Percentiles rank a stretch among this genome's conserved stretches.
Evolutionary conservation across 1,140 invertebrate species (phyloP).

Genomic region (Andrena cerasifolii): DNA sequence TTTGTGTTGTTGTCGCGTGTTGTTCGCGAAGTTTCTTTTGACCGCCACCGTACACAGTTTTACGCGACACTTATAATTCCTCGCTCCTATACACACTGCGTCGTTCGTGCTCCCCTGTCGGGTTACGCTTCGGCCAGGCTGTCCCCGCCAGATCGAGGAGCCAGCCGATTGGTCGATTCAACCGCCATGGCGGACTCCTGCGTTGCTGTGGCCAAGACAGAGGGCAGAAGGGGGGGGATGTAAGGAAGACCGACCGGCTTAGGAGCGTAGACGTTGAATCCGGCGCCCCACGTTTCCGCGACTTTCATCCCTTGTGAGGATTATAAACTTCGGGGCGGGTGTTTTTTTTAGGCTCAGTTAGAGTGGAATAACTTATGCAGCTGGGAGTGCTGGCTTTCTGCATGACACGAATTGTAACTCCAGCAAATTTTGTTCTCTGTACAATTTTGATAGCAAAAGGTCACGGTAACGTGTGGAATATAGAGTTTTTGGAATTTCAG

Average conservation of each 20-base stretch:
- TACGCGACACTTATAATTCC: neutral
- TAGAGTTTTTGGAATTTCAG: no score
- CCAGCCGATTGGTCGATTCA: slow-evolving; percentile 51
- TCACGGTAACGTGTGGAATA: no score
- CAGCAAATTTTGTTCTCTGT: no score
- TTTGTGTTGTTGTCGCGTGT: neutral
- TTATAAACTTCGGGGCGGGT: no score
- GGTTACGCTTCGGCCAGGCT: slow-evolving; percentile 45
- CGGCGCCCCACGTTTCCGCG: neutral
- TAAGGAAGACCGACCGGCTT: slow-evolving; percentile 25
- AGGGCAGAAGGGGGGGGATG: neutral
- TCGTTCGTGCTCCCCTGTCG: slow-evolving; percentile 8
- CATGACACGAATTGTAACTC: no score
- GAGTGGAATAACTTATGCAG: no score
- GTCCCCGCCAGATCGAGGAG: slow-evolving; percentile 18
- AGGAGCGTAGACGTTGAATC: slow-evolving; percentile 1
- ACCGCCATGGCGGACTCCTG: slow-evolving; percentile 40
- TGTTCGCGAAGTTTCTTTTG: neutral
- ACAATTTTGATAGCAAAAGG: no score
- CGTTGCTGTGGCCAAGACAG: slow-evolving; percentile 29
- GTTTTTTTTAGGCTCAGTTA: no score
- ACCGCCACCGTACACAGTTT: neutral
- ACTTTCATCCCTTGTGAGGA: neutral
- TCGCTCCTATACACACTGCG: slow-evolving; percentile 15
- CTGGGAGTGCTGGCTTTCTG: no score